These are phyloP conservation scores for Tribolium freemani DNA, from an alignment of 2,888 invertebrate species.

Conservation along the genomic window DNA sequence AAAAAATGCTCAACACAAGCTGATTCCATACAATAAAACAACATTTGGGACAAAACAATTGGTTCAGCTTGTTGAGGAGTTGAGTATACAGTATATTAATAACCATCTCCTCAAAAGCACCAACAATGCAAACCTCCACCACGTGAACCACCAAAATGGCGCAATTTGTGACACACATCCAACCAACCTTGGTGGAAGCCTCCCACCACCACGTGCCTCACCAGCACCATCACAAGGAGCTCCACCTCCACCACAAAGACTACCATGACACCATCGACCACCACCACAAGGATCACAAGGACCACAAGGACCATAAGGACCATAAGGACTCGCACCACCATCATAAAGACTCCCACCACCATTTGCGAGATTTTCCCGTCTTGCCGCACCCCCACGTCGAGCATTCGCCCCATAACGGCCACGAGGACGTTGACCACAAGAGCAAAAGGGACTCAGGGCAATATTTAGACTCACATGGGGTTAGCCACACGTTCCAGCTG, in stretches of 20 bases:
- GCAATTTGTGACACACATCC: conserved; percentile 74
- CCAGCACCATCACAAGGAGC: conserved; percentile 58
- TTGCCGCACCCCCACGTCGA: conserved; percentile 56
- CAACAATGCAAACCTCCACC: neutral
- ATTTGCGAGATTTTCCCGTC: conserved; percentile 61
- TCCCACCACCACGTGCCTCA: conserved; percentile 72
- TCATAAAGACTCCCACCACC: conserved; percentile 44
- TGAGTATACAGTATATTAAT: too few species aligned
- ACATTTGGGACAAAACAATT: too few species aligned
- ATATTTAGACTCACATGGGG: conserved; percentile 65
- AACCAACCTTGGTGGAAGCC: conserved; percentile 73
- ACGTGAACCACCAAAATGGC: conserved; percentile 66
- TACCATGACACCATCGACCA: conserved; percentile 36
- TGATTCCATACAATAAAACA: too few species aligned
- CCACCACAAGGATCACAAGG: conserved; percentile 50
- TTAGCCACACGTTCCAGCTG: conserved; percentile 64
- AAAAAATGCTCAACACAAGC: too few species aligned
- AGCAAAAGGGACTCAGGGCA: conserved; percentile 59
- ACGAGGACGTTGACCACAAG: conserved; percentile 48
- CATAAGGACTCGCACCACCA: conserved; percentile 48
- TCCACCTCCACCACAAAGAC: conserved; percentile 50
- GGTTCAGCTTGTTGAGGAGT: too few species aligned
- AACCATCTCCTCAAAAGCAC: conserved; percentile 6
- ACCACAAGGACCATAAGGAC: conserved; percentile 68
- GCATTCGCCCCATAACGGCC: conserved; percentile 50